Base-by-base conservation (phyloP, 2,113 vertebrate species). In the Origma solitaria region DNA sequence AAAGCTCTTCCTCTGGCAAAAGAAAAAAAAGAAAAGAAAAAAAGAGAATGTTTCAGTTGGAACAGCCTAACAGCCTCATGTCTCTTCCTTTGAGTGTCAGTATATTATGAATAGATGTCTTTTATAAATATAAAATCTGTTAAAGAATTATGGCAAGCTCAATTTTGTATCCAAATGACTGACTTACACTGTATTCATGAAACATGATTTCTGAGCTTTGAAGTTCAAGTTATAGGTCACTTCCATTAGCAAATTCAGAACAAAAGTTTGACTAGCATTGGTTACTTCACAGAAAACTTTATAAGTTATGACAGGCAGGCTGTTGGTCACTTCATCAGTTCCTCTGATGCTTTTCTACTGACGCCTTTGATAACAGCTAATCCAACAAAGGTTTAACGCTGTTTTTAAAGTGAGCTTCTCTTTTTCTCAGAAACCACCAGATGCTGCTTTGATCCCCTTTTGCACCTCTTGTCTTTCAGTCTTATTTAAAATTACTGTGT, bases 381-480 rank as follows among this genome's bases (percentile, higher is more conserved):
- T 90, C 69, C 79, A 92, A 47, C 68, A 90, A 88, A 92, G 76
- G 21, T 51, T 95, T 92, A 90, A 49, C 0, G 3, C 71, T 86
- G 60, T 82, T 88, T 95, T 83, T 57, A 73, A 94, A 92, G 58
- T 61, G 60, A 70, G 58, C 14, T 73, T 90, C 82, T 88, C 15
- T 2, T 88, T 95, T 90, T 86, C 53, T 92, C 80, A 81, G 56
- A 94, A 88, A 75, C 50, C 35, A 71, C 54, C 92, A 96, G 79
- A 88, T 95, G 91, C 76, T 90, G 68, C 86, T 92, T 97, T 95
- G 88, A 95, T 93, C 56, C 42, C 42, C 35, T 70, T 92, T 87
- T 87, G 44, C 51, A 91, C 78, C 70, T 94, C 78, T 91, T 87
- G 69, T 80, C 86, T 88, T 93, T 86, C 78, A 66, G 47, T 77